phyloP scores from a whole-genome alignment of 2,888 invertebrate species.

The Noctua janthina region DNA sequence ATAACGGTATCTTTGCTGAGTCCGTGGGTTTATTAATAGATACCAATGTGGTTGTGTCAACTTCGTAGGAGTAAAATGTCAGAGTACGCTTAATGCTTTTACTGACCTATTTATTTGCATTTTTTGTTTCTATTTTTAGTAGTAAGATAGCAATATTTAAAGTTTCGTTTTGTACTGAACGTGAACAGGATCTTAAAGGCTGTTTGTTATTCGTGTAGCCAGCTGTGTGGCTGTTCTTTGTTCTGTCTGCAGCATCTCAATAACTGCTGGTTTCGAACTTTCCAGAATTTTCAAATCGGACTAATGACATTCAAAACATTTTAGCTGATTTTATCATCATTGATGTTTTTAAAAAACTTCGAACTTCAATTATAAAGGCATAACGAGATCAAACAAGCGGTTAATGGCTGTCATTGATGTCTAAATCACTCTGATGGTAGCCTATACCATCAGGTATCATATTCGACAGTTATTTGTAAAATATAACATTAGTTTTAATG shows the following conservation, averaged over 20 bases:
- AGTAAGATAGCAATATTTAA: neutral
- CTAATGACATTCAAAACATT: slow-evolving; percentile 1
- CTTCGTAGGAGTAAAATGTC: slow-evolving; percentile 2
- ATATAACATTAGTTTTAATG: slow-evolving; percentile 38
- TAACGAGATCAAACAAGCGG: slow-evolving; percentile 51
- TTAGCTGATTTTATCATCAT: slow-evolving; percentile 18
- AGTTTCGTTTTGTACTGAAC: neutral
- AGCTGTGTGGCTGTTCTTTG: neutral
- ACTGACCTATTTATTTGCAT: neutral
- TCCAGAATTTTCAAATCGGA: slow-evolving; percentile 1
- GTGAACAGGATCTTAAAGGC: neutral
- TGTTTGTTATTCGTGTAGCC: neutral
- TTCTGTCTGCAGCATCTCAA: neutral
- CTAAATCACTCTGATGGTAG: slow-evolving; percentile 13
- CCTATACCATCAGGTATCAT: neutral
- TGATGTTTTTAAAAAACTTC: slow-evolving; percentile 10
- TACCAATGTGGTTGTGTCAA: neutral
- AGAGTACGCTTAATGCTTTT: slow-evolving; percentile 6
- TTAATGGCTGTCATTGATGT: slow-evolving; percentile 35
- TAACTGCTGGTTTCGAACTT: neutral
- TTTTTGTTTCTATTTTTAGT: slow-evolving; percentile 8
- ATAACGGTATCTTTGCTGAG: neutral
- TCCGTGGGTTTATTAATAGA: neutral
- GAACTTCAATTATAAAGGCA: slow-evolving; percentile 56
- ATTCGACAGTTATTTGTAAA: neutral